Percentiles rank a stretch among this genome's conserved stretches.
Conservation (phyloP, 2,888 invertebrate species). For the Notodromas monacha region DNA sequence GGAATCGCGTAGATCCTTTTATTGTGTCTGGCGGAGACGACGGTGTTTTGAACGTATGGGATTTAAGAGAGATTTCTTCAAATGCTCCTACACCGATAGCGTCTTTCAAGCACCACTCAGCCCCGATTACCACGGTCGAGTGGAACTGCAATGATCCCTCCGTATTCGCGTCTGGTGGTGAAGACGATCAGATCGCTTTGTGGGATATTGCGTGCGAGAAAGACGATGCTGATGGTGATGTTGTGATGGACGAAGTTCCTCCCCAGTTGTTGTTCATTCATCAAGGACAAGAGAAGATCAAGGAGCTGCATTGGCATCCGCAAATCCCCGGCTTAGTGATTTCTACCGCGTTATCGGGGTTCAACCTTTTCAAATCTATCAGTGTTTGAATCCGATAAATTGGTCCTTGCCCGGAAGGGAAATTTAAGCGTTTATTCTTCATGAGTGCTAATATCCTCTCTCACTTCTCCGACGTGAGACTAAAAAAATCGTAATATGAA, state of each 20-base stretch:
- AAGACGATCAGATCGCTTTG: constrained; percentile 74
- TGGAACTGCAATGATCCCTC: constrained; percentile 84
- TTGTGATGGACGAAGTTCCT: constrained; percentile 31
- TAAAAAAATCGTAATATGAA: no score
- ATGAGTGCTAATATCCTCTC: no score
- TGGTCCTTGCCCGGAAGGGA: no score
- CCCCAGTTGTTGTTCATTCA: constrained; percentile 89
- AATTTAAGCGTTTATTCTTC: no score
- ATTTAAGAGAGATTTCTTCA: constrained; percentile 39
- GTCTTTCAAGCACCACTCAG: constrained; percentile 73
- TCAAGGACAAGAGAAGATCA: constrained; percentile 86
- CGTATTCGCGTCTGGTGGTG: constrained; percentile 65
- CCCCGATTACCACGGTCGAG: constrained; percentile 72
- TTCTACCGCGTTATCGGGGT: constrained; percentile 74
- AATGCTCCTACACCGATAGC: constrained; percentile 34
- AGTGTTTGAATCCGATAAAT: constrained; percentile 62
- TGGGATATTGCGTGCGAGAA: constrained; percentile 84
- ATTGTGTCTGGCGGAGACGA: constrained; percentile 88
- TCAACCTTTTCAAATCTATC: constrained; percentile 87
- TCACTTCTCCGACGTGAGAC: no score
- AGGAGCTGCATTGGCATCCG: constrained; percentile 92
- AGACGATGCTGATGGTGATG: constrained; percentile 22
- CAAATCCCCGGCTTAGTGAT: constrained; percentile 73
- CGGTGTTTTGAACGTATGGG: constrained; percentile 76
- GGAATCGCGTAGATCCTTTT: constrained; percentile 71